Evolutionary conservation across 2,888 invertebrate genomes (phyloP).

Genomic region (Platycnemis pennipes): DNA sequence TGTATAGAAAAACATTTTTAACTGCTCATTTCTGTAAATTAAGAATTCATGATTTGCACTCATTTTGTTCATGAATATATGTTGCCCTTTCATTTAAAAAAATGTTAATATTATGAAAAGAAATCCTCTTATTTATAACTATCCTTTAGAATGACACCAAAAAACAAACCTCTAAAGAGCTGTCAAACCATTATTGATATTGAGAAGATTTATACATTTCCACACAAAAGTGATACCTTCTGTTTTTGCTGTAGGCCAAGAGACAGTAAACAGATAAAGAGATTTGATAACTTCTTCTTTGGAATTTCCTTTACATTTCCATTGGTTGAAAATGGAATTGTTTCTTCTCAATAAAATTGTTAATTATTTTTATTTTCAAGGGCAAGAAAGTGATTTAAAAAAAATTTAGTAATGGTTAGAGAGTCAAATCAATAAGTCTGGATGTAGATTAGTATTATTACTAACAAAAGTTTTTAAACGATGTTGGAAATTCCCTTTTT

Average conservation of each 20-base stretch:
- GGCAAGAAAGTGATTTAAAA: constrained; percentile 49
- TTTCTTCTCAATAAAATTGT: constrained; percentile 48
- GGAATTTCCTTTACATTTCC: constrained; percentile 43
- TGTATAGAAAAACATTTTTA: constrained; percentile 66
- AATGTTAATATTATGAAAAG: constrained; percentile 53
- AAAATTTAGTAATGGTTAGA: constrained; percentile 63
- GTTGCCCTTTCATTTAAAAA: constrained; percentile 56
- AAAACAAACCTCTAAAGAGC: constrained; percentile 37
- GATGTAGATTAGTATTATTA: constrained; percentile 64
- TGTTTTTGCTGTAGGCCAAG: constrained; percentile 52
- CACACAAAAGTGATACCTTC: constrained; percentile 59
- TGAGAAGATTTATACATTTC: constrained; percentile 54
- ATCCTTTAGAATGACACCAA: constrained; percentile 50
- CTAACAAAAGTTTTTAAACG: constrained; percentile 59
- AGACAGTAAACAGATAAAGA: constrained; percentile 49
- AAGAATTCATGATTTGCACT: constrained; percentile 61
- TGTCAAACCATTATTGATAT: constrained; percentile 53
- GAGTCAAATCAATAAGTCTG: constrained; percentile 59
- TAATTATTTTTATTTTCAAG: constrained; percentile 61
- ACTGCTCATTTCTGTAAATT: constrained; percentile 68
- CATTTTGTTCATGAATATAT: constrained; percentile 58
- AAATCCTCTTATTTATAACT: constrained; percentile 60
- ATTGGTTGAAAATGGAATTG: constrained; percentile 57
- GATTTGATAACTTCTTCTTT: constrained; percentile 52
- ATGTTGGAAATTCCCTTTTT: constrained; percentile 64